Conservation (phyloP, 2,797 vertebrate species). For the Peromyscus attwateri region DNA sequence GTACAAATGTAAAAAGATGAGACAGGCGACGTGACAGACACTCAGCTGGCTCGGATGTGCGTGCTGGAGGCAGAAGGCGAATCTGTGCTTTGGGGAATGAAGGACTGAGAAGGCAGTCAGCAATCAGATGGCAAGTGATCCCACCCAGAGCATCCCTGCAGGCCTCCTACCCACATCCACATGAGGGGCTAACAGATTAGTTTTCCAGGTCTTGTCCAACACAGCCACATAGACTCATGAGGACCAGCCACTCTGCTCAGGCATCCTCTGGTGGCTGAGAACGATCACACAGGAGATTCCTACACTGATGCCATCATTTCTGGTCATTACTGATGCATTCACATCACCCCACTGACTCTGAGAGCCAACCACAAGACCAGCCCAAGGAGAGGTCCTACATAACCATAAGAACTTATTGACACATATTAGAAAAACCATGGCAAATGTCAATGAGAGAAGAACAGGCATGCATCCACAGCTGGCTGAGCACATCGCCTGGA, state of each 20-base stretch:
- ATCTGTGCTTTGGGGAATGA: background rate
- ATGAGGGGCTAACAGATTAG: background rate
- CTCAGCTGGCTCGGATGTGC: background rate
- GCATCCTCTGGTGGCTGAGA: rapidly evolving
- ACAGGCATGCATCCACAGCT: rapidly evolving
- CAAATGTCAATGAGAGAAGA: rapidly evolving
- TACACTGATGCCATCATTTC: rapidly evolving
- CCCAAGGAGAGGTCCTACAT: background rate
- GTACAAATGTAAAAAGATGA: background rate
- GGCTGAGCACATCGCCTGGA: background rate
- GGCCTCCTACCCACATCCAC: background rate
- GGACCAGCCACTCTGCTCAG: background rate
- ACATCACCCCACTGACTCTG: background rate
- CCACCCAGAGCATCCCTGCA: background rate
- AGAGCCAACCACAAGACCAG: background rate
- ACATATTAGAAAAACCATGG: background rate
- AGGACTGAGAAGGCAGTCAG: background rate
- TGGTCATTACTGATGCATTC: background rate
- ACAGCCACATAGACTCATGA: background rate
- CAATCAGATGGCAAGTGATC: background rate
- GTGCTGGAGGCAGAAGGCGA: background rate
- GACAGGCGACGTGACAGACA: background rate
- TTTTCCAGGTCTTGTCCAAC: background rate
- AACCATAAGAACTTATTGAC: rapidly evolving
- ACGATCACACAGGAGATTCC: background rate